A percentile compares a stretch with the other conserved stretches of the same genome.
Conservation (phyloP, 2,797 vertebrate species). For the Enteromius viviparus region DNA sequence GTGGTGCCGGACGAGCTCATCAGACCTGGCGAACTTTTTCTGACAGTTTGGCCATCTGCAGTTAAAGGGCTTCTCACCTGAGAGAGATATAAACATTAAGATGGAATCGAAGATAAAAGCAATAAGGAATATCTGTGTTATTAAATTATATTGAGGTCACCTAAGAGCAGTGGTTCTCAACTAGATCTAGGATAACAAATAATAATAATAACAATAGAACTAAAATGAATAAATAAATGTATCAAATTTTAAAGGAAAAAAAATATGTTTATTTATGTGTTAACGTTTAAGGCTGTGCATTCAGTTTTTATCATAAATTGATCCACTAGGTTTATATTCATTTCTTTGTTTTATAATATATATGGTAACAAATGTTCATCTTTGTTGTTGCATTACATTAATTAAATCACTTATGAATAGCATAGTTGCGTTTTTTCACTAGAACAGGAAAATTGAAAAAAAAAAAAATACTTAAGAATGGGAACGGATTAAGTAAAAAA, state of each 20-base stretch:
- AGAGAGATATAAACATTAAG: conserved; percentile 39
- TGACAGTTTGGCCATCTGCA: conserved; percentile 99
- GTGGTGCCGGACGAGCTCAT: conserved; percentile 96
- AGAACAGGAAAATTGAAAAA: not conserved
- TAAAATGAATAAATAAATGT: too few species aligned
- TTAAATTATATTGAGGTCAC: conserved; percentile 42
- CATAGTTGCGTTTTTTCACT: not conserved
- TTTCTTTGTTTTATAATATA: not conserved
- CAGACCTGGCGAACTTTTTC: conserved; percentile 98
- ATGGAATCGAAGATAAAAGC: not conserved
- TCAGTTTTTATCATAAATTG: not conserved
- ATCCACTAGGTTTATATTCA: not conserved
- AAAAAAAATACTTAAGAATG: not conserved
- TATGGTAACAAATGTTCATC: not conserved
- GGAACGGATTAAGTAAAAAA: not conserved
- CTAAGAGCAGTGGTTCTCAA: not conserved
- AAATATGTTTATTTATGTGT: not conserved
- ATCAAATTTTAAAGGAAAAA: too few species aligned
- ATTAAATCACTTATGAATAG: not conserved
- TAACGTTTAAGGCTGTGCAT: not conserved
- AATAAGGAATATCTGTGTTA: conserved; percentile 7
- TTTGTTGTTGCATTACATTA: not conserved
- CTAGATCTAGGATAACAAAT: not conserved
- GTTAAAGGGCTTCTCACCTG: conserved; percentile 98
- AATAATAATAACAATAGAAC: too few species aligned